Evolutionary conservation across 23 tunicate genomes (phyloP).

Genomic region (Clavelina lepadiformis): DNA sequence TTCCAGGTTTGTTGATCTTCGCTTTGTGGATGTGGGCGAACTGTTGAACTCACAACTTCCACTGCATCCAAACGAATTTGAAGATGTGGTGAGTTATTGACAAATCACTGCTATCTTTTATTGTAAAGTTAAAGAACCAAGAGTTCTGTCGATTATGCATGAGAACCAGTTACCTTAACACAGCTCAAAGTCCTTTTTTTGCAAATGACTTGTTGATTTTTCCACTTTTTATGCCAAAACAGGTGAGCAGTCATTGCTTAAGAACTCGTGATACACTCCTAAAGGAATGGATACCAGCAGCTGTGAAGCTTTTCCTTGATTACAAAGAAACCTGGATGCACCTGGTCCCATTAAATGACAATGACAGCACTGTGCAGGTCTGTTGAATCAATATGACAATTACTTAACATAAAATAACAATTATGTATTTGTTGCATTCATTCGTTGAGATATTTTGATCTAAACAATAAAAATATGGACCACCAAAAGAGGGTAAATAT

Average conservation of each 20-base stretch:
- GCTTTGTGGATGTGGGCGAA: conserved; percentile 48
- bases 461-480: too few relatives aligned
- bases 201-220: background rate
- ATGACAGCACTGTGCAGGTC: conserved; percentile 81
- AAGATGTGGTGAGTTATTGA: conserved; percentile 64
- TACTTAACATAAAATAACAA: too few relatives aligned
- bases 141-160: too few relatives aligned
- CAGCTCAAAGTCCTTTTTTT: background rate
- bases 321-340: conserved; percentile 79
- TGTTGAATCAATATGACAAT: background rate
- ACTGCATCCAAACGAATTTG: conserved; percentile 79
- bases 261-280: conserved; percentile 46
- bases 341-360: conserved; percentile 71
- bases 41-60: conserved; percentile 46
- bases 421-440: too few relatives aligned
- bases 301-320: conserved; percentile 56
- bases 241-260: conserved; percentile 62
- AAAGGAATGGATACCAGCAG: conserved; percentile 72
- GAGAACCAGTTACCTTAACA: too few relatives aligned
- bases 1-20: conserved; percentile 47
- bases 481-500: too few relatives aligned
- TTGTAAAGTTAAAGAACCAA: too few relatives aligned
- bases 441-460: too few relatives aligned
- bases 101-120: background rate
- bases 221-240: background rate